Evolutionary conservation across 2,797 vertebrate species (phyloP).

Genomic region (Lacerta bilineata): DNA sequence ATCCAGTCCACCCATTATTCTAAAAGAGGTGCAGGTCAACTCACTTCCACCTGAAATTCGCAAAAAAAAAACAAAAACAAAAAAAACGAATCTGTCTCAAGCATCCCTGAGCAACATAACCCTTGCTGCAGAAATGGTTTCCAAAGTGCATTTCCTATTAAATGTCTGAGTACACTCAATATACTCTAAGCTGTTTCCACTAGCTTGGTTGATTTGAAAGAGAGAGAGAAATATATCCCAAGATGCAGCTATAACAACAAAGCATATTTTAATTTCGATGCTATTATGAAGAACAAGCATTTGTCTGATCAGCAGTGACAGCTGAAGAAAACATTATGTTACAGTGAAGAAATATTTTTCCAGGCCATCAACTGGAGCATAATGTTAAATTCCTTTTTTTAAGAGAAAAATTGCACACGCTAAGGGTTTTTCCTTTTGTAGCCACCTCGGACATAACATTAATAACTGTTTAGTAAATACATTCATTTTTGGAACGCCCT

Average conservation of each 20-base stretch:
- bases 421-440: too few species aligned
- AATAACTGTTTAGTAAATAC: too few species aligned
- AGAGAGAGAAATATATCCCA: not conserved
- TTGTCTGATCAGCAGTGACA: conserved; percentile 21
- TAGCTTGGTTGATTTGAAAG: not conserved
- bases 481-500: too few species aligned
- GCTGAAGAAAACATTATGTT: not conserved
- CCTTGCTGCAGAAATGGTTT: not conserved
- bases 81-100: not conserved
- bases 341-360: not conserved
- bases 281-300: conserved; percentile 34
- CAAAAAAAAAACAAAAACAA: not conserved
- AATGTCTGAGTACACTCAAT: not conserved
- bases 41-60: not conserved
- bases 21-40: not conserved
- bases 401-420: not conserved
- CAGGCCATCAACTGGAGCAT: conserved; percentile 14
- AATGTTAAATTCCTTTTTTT: not conserved
- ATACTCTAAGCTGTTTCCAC: not conserved
- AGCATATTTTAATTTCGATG: conserved; percentile 7
- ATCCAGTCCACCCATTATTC: not conserved
- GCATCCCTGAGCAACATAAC: not conserved
- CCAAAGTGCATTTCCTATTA: not conserved
- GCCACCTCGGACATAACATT: too few species aligned
- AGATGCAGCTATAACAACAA: conserved; percentile 23